Evolutionary conservation across 2,797 vertebrate genomes (phyloP).

Genomic region (Diglossa cyanea): DNA sequence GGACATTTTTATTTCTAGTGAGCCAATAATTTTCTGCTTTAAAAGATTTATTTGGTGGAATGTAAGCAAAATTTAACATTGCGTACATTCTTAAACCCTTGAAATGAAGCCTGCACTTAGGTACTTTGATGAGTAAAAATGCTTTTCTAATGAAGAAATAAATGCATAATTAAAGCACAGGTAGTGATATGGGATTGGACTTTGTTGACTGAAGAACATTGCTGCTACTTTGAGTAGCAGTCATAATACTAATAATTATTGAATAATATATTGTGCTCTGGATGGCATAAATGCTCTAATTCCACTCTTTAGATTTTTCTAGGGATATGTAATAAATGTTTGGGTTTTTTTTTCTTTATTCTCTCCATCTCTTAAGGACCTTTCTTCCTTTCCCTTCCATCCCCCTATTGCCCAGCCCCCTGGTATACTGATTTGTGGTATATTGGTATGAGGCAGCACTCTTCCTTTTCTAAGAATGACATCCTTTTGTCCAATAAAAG

Average conservation of each 20-base stretch:
- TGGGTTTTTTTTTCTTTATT: background rate
- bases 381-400: background rate
- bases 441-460: background rate
- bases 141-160: background rate
- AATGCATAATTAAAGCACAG: background rate
- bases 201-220: background rate
- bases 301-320: background rate
- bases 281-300: background rate
- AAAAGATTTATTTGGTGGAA: background rate
- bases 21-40: background rate
- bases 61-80: background rate
- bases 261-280: background rate
- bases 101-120: background rate
- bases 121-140: background rate
- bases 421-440: background rate
- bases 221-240: background rate
- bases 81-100: background rate
- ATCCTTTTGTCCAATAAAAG: background rate
- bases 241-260: background rate
- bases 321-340: background rate
- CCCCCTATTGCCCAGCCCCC: background rate
- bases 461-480: background rate
- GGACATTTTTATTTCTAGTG: background rate
- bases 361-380: accelerated
- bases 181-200: background rate